Percentiles rank a stretch among this genome's conserved stretches.
phyloP scores from a whole-genome alignment of 2,888 invertebrate genomes.

The Ctenicera cuprea region DNA sequence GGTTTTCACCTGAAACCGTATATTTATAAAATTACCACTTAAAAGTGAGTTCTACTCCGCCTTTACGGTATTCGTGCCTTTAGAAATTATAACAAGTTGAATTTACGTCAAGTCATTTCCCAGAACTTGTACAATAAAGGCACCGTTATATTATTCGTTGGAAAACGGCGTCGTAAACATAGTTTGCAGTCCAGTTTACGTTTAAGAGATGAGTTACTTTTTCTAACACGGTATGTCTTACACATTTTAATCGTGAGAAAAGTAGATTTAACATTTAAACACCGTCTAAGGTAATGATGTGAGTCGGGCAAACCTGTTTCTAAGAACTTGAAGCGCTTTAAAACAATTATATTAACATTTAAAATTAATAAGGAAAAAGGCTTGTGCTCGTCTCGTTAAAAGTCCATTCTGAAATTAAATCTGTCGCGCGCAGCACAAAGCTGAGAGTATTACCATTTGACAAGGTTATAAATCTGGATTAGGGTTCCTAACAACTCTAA shows the following conservation, averaged over 20 bases:
- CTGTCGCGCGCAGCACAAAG: slow-evolving; percentile 34
- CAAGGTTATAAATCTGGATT: slow-evolving; percentile 66
- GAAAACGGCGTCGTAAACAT: slow-evolving; percentile 22
- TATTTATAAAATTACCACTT: neutral
- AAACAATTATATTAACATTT: slow-evolving; percentile 25
- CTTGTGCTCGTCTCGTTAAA: slow-evolving; percentile 32
- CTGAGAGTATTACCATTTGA: slow-evolving; percentile 48
- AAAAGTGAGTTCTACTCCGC: neutral
- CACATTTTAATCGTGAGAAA: neutral
- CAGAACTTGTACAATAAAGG: slow-evolving; percentile 14
- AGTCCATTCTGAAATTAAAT: slow-evolving; percentile 37
- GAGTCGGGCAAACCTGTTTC: neutral
- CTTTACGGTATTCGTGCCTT: slow-evolving; percentile 16
- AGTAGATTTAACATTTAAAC: slow-evolving; percentile 10
- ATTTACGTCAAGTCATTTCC: slow-evolving; percentile 24
- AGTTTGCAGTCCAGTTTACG: slow-evolving; percentile 5
- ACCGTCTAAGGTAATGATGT: neutral
- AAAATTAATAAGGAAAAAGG: slow-evolving; percentile 33
- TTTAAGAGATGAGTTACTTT: neutral
- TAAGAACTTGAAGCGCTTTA: neutral
- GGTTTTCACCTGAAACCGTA: neutral
- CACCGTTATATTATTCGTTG: neutral
- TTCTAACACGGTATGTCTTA: neutral
- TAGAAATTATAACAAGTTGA: slow-evolving; percentile 16
- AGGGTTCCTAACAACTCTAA: slow-evolving; percentile 66